Evolutionary conservation across 1,140 invertebrate genomes (phyloP).

Genomic region (Meteorus sp.): DNA sequence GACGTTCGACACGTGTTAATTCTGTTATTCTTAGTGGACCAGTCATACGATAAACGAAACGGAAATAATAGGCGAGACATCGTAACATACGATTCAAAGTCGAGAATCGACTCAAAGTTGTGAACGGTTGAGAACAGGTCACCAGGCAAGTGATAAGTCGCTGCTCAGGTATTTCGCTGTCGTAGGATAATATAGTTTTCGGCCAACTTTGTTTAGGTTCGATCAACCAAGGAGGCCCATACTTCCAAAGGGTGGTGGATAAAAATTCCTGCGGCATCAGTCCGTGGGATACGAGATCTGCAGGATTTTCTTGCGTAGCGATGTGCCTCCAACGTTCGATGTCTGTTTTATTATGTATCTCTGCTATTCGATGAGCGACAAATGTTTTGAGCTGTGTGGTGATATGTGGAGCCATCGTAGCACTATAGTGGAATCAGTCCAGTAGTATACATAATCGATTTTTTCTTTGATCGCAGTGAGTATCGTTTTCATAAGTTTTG

Average conservation of each 20-base stretch:
- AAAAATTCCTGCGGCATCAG: neutral
- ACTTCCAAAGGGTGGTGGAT: neutral
- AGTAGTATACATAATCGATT: neutral
- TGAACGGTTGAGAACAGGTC: neutral
- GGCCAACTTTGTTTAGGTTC: neutral
- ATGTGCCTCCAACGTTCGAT: neutral
- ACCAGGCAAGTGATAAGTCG: neutral
- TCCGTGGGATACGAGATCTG: slow-evolving; percentile 1
- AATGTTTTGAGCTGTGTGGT: slow-evolving; percentile 2
- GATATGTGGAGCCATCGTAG: neutral
- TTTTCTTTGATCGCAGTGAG: neutral
- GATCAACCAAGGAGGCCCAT: neutral
- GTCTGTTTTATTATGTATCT: neutral
- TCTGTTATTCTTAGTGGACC: neutral
- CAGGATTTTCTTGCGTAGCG: slow-evolving; percentile 8
- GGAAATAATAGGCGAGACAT: neutral
- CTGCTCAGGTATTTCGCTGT: neutral
- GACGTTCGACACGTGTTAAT: neutral
- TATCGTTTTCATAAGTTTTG: neutral
- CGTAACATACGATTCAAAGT: neutral
- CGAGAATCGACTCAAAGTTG: neutral
- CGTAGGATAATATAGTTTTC: no score
- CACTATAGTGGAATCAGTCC: neutral
- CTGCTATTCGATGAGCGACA: slow-evolving; percentile 5
- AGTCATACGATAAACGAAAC: neutral